These are phyloP conservation scores for Acromyrmex heyeri DNA, from an alignment of 1,140 invertebrate genomes.

Conservation along the genomic window DNA sequence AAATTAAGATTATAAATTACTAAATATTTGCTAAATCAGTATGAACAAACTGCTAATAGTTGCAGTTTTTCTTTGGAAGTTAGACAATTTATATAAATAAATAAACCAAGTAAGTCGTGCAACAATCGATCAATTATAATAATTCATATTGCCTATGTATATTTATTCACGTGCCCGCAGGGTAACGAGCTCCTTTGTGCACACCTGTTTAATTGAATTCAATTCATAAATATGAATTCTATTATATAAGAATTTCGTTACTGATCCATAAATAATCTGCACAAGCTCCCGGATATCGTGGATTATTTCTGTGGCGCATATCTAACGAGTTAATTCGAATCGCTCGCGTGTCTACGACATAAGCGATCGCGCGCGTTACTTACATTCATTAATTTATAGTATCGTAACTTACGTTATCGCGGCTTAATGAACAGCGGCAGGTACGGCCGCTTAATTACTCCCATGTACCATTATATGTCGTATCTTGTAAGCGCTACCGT, in stretches of 20 bases:
- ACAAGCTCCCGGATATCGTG: not conserved
- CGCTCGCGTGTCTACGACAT: slow-evolving; percentile 11
- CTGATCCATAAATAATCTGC: slow-evolving; percentile 31
- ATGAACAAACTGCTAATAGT: not conserved
- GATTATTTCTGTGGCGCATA: slow-evolving; percentile 7
- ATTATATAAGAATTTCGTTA: slow-evolving; percentile 50
- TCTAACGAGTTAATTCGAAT: slow-evolving; percentile 52
- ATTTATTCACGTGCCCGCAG: slow-evolving; percentile 28
- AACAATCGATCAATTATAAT: slow-evolving; percentile 41
- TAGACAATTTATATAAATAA: not conserved
- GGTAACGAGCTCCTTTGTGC: not conserved
- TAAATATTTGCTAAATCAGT: slow-evolving; percentile 2
- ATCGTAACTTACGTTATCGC: slow-evolving; percentile 52
- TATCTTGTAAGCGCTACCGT: slow-evolving; percentile 32
- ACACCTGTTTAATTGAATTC: slow-evolving; percentile 15
- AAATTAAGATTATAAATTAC: not conserved
- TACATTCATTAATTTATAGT: slow-evolving; percentile 49
- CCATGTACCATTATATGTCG: slow-evolving; percentile 28
- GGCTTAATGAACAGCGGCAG: slow-evolving; percentile 30
- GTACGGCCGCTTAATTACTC: slow-evolving; percentile 40
- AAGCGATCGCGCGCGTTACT: slow-evolving; percentile 22
- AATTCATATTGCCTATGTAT: slow-evolving; percentile 35
- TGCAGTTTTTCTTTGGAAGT: not conserved
- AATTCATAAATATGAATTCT: slow-evolving; percentile 31
- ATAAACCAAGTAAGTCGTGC: slow-evolving; percentile 15